phyloP scores from a whole-genome alignment of 2,888 invertebrate genomes.

The Eristalis intricaria region DNA sequence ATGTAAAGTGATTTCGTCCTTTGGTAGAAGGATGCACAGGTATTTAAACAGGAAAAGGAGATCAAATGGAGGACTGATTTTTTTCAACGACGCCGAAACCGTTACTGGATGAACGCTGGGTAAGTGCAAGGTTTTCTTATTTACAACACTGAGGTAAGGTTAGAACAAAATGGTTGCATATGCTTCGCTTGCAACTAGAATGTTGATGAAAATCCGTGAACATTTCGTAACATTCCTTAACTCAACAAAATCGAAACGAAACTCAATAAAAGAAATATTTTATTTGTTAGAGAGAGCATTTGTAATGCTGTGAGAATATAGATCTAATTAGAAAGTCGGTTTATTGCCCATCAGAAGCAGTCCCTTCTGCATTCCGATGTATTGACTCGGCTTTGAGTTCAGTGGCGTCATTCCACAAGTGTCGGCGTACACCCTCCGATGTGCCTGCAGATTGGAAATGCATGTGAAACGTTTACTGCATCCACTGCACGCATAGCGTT shows the following conservation, averaged over 20 bases:
- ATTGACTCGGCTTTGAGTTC: conserved; percentile 79
- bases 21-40: too few species aligned
- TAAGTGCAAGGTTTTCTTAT: not conserved
- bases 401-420: conserved; percentile 81
- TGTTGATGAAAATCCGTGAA: too few species aligned
- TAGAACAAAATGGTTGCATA: not conserved
- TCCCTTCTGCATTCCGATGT: conserved; percentile 80
- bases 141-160: not conserved
- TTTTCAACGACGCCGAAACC: not conserved
- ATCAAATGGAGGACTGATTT: too few species aligned
- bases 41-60: too few species aligned
- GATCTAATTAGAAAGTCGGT: conserved; percentile 69
- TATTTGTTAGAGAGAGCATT: not conserved
- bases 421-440: conserved; percentile 81
- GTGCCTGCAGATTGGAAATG: conserved; percentile 82
- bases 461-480: conserved; percentile 83
- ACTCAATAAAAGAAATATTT: too few species aligned
- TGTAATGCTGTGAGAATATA: not conserved
- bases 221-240: too few species aligned
- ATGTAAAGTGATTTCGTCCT: too few species aligned
- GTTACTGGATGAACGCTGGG: not conserved
- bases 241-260: too few species aligned
- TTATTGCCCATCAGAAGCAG: conserved; percentile 78
- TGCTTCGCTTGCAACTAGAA: too few species aligned
- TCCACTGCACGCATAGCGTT: conserved; percentile 82